phyloP scores from a whole-genome alignment of 2,113 vertebrate species.

The Austrofundulus limnaeus region DNA sequence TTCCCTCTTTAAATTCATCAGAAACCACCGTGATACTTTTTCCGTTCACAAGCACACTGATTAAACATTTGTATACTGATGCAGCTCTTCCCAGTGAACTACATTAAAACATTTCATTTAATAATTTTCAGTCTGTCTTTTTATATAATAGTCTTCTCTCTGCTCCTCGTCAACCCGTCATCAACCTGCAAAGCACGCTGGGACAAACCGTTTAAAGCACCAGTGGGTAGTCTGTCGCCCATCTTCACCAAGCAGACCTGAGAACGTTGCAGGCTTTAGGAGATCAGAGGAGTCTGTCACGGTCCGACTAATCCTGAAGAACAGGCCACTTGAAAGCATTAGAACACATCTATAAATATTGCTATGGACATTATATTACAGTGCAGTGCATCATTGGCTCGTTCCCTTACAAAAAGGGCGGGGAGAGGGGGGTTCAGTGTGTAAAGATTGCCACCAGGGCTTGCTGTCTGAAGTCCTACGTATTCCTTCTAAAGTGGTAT shows the following conservation, averaged over 20 bases:
- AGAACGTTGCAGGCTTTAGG: slow-evolving; percentile 67
- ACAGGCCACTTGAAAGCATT: slow-evolving; percentile 70
- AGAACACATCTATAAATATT: slow-evolving; percentile 84
- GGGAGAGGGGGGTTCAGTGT: slow-evolving; percentile 75
- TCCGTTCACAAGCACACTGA: slow-evolving; percentile 59
- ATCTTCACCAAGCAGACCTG: slow-evolving; percentile 66
- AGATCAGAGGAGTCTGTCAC: slow-evolving; percentile 51
- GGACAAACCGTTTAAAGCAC: slow-evolving; percentile 62
- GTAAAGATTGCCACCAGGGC: slow-evolving; percentile 73
- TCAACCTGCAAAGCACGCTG: slow-evolving; percentile 64
- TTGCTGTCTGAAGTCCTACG: slow-evolving; percentile 43
- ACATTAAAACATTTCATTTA: slow-evolving; percentile 52
- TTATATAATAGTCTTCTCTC: slow-evolving; percentile 28
- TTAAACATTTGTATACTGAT: slow-evolving; percentile 54
- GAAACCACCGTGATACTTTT: slow-evolving; percentile 54
- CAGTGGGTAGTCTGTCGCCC: slow-evolving; percentile 28
- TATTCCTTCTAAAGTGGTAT: slow-evolving; percentile 45
- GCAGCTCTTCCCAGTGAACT: slow-evolving; percentile 72
- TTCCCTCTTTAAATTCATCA: slow-evolving; percentile 70
- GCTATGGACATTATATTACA: slow-evolving; percentile 83
- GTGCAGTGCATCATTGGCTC: slow-evolving; percentile 84
- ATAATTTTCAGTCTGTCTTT: slow-evolving; percentile 41
- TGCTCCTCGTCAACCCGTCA: slow-evolving; percentile 47
- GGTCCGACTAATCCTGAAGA: slow-evolving; percentile 58
- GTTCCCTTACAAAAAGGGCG: slow-evolving; percentile 66